Evolutionary conservation across 1,140 invertebrate genomes (phyloP).

Genomic region (Archivesica marissinica): DNA sequence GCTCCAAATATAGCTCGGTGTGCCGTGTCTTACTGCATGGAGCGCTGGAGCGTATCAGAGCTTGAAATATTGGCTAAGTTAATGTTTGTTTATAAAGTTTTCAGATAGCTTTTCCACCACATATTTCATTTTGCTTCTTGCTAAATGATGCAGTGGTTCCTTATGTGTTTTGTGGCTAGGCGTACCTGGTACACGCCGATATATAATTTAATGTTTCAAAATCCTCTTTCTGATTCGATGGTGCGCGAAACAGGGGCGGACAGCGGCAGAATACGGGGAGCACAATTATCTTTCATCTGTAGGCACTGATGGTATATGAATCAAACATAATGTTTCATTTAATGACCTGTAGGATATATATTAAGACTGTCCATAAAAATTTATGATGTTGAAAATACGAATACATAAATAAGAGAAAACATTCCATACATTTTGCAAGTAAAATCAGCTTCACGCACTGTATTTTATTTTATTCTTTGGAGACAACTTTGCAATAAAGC

Average conservation of each 20-base stretch:
- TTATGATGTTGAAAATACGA: constrained; percentile 29
- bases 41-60: not conserved
- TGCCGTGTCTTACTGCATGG: not conserved
- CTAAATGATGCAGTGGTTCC: constrained; percentile 14
- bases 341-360: constrained; percentile 4
- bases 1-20: not conserved
- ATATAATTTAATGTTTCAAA: constrained; percentile 12
- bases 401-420: not conserved
- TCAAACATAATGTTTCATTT: constrained; percentile 6
- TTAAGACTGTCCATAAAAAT: not conserved
- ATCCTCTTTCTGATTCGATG: not conserved
- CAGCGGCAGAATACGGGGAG: not conserved
- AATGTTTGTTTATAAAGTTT: not conserved
- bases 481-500: no score
- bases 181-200: not conserved
- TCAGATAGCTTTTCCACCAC: not conserved
- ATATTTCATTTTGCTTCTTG: constrained; percentile 5
- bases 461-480: no score
- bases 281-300: not conserved
- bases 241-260: constrained; percentile 1
- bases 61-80: not conserved
- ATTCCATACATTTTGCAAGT: not conserved
- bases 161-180: constrained; percentile 5
- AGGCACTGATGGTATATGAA: not conserved
- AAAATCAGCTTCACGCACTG: no score